phyloP scores from a whole-genome alignment of 2,888 invertebrate species.

The Notodonta ziczac region DNA sequence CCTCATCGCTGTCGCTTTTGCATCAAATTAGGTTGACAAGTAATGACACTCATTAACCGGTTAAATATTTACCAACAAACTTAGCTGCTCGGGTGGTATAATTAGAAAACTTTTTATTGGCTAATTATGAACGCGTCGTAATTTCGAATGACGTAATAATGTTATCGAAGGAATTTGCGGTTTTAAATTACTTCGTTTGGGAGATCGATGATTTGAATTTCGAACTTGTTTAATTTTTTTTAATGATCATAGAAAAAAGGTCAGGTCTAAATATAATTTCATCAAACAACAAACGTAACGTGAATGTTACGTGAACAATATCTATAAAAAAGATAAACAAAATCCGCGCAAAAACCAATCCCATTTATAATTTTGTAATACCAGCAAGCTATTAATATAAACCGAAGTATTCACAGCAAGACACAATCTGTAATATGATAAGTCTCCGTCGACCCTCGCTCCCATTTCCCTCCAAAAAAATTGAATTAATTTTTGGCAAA shows the following conservation, averaged over 20 bases:
- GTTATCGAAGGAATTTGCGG: conserved; percentile 37
- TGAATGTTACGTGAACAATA: conserved; percentile 11
- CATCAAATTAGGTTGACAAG: conserved; percentile 30
- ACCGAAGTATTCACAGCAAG: conserved; percentile 57
- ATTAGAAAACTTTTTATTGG: conserved; percentile 54
- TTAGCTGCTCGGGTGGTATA: conserved; percentile 46
- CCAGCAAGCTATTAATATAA: conserved; percentile 71
- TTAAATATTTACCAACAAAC: conserved; percentile 52
- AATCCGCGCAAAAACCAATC: conserved; percentile 37
- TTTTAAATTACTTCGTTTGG: conserved; percentile 36
- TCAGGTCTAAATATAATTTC: too few species aligned
- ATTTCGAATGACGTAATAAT: conserved; percentile 20
- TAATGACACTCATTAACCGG: conserved; percentile 42
- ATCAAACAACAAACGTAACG: too few species aligned
- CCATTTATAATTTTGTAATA: conserved; percentile 63
- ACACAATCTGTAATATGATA: conserved; percentile 79
- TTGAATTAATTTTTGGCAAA: conserved; percentile 76
- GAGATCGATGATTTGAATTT: conserved; percentile 17
- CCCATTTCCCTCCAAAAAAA: conserved; percentile 64
- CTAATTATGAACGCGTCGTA: conserved; percentile 45
- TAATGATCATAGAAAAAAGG: neutral
- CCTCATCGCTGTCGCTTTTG: conserved; percentile 15
- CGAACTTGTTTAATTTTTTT: neutral
- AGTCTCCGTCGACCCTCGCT: conserved; percentile 55
- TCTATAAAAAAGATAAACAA: conserved; percentile 41